These are phyloP conservation scores for Cryptomyrus ogoouensis DNA, from an alignment of 2,113 vertebrate genomes.

Conservation along the genomic window DNA sequence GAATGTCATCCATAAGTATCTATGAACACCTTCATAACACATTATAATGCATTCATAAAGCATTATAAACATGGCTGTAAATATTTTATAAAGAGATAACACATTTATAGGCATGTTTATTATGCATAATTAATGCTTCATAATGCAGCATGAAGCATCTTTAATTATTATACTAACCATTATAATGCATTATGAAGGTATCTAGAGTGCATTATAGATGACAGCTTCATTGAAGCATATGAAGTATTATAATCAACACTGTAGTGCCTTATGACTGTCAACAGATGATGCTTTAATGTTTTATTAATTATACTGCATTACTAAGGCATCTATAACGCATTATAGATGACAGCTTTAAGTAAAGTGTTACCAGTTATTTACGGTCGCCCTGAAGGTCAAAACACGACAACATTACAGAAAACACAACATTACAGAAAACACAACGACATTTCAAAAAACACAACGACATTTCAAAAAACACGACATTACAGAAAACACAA, in stretches of 20 bases:
- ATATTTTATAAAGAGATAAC: background rate
- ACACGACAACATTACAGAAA: no score
- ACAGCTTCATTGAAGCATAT: background rate
- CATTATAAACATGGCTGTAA: background rate
- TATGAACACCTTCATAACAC: background rate
- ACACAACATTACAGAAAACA: no score
- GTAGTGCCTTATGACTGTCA: background rate
- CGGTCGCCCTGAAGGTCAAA: no score
- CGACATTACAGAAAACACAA: no score
- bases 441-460: no score
- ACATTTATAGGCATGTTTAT: background rate
- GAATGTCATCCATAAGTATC: background rate
- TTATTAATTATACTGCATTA: background rate
- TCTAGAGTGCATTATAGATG: background rate
- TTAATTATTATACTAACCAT: background rate
- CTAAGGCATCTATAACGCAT: background rate
- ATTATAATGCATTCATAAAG: background rate
- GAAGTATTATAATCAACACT: background rate
- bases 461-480: no score
- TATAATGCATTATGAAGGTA: background rate
- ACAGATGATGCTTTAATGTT: background rate
- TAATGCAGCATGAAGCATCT: background rate
- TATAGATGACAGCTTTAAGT: background rate
- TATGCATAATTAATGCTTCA: background rate
- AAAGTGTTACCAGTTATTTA: background rate